phyloP scores from a whole-genome alignment of 2,113 vertebrate genomes.

The Steatornis caripensis region DNA sequence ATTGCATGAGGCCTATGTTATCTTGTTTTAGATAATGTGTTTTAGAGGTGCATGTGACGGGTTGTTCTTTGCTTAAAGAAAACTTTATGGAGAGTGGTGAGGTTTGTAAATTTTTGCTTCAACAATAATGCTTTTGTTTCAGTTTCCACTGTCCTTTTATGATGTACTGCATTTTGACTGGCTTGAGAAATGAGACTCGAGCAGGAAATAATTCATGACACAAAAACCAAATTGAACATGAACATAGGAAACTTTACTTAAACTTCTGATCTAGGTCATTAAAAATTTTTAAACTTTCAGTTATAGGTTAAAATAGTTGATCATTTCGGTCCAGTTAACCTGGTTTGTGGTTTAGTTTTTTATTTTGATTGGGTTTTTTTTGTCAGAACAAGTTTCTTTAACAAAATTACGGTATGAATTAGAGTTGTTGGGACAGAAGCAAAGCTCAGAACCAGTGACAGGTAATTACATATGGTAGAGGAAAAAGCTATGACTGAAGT shows the following conservation, averaged over 20 bases:
- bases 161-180: background rate
- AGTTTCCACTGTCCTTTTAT: background rate
- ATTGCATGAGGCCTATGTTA: background rate
- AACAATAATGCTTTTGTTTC: background rate
- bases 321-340: background rate
- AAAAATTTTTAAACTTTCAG: background rate
- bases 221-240: background rate
- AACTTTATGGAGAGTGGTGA: background rate
- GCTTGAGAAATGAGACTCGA: background rate
- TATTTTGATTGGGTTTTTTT: background rate
- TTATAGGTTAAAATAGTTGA: background rate
- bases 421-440: background rate
- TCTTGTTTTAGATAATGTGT: background rate
- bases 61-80: background rate
- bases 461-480: background rate
- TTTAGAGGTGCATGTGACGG: background rate
- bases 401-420: background rate
- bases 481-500: background rate
- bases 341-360: background rate
- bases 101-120: background rate
- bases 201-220: background rate
- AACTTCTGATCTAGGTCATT: background rate
- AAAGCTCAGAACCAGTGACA: background rate
- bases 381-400: accelerated
- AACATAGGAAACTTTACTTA: background rate